These are phyloP conservation scores for Panulirus ornatus DNA, from an alignment of 1,140 invertebrate species.

Conservation along the genomic window DNA sequence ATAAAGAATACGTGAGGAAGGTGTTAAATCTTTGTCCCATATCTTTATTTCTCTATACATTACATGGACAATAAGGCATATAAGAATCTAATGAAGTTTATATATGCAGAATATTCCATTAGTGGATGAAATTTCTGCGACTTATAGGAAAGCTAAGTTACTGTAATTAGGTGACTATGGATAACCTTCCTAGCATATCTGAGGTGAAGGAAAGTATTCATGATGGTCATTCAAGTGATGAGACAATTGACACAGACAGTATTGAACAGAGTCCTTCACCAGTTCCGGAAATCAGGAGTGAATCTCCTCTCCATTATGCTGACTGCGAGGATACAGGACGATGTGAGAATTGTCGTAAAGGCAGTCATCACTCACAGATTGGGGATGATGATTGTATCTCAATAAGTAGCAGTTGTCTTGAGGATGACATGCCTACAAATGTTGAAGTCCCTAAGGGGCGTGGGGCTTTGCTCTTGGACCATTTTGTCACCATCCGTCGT, in stretches of 20 bases:
- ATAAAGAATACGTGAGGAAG: background rate
- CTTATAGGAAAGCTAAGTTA: background rate
- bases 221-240: conserved; percentile 27
- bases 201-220: conserved; percentile 22
- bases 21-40: no score
- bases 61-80: background rate
- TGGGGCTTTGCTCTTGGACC: background rate
- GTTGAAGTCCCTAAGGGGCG: background rate
- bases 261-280: background rate
- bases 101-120: background rate
- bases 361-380: conserved; percentile 6
- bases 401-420: conserved; percentile 43
- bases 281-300: conserved; percentile 34
- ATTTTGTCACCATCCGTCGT: conserved; percentile 52
- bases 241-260: conserved; percentile 22
- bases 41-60: background rate
- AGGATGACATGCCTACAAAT: conserved; percentile 20
- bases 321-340: conserved; percentile 64
- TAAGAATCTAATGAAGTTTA: background rate
- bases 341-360: conserved; percentile 38
- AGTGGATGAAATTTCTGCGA: background rate
- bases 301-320: conserved; percentile 65
- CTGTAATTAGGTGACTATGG: conserved; percentile 22
- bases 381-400: conserved; percentile 31
- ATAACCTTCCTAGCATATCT: conserved; percentile 44